Conservation (phyloP, 2,888 invertebrate species). For the Stegana nigrithorax region DNA sequence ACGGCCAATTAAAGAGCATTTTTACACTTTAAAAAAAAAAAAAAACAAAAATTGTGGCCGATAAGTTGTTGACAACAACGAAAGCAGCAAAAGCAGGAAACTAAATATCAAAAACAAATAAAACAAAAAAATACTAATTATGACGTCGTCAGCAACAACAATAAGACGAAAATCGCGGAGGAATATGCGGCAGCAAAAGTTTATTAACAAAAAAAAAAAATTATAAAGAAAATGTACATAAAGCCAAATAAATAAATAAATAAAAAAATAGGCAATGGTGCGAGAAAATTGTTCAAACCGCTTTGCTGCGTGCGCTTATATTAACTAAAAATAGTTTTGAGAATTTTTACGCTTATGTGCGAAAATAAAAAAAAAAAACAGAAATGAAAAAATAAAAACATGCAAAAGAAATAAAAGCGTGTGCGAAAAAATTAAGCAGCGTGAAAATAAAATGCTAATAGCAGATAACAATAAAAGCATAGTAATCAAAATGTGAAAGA, state of each 20-base stretch:
- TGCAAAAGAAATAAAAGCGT: background rate
- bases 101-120: background rate
- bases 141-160: background rate
- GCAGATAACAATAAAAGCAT: too few relatives aligned
- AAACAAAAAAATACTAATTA: background rate
- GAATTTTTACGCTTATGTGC: background rate
- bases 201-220: background rate
- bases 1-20: background rate
- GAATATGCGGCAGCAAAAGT: background rate
- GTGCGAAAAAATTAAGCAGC: background rate
- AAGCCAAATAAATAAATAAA: background rate
- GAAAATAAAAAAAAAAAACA: background rate
- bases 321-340: background rate
- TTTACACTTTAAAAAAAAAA: slow-evolving; percentile 4
- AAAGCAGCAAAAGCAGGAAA: background rate
- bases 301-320: background rate
- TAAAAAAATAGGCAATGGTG: background rate
- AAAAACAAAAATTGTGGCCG: too few relatives aligned
- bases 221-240: background rate
- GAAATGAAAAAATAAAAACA: slow-evolving; percentile 16
- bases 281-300: background rate
- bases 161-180: background rate
- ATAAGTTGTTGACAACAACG: background rate
- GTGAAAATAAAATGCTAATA: slow-evolving; percentile 20
- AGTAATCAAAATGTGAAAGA: too few relatives aligned